Evolutionary conservation across 2,113 vertebrate genomes (phyloP), one percentile per base, ranked within the genome.

Genomic region (Actenoides lindsayi): DNA sequence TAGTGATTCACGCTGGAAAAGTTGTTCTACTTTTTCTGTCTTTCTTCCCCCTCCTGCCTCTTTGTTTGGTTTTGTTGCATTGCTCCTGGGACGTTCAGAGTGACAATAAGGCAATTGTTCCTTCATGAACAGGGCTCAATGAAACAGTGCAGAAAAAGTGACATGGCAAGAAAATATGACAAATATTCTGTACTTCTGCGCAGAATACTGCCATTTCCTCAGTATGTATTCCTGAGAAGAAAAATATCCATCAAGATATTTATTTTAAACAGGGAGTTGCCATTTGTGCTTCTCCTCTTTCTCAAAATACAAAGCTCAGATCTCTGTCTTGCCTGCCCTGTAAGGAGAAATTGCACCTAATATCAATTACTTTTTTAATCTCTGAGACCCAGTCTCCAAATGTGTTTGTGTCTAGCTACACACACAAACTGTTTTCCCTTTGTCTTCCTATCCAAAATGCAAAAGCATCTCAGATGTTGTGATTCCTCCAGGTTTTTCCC

Each of bases 361-460:
- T 97, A 97, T 96, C 94, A 98, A 95, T 98, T 97, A 94, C 93
- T 63, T 90, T 92, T 95, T 96, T 92, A 93, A 94, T 97, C 97
- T 96, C 82, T 28, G 77, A 83, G 94, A 96, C 93, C 95, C 94
- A 77, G 80, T 83, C 93, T 96, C 93, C 78, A 73, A 95, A 91
- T 67, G 71, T 75, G 68, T 87, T 95, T 96, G 86, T 80, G 33
- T 39, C 95, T 90, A 53, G 95, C 85, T 88, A 33, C 88, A 91
- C 84, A 76, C 83, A 89, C 12, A 56, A 80, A 91, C 87, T 84
- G 81, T 95, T 97, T 96, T 96, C 89, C 53, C 94, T 96, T 97
- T 97, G 94, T 98, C 97, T 98, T 96, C 51, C 87, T 70, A 97
- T 97, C 96, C 97, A 97, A 96, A 97, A 97, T 96, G 96, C 74